Percentiles rank a stretch among this genome's conserved stretches.
Evolutionary conservation across 2,113 vertebrate species (phyloP).

Genomic region (Rostratula benghalensis): DNA sequence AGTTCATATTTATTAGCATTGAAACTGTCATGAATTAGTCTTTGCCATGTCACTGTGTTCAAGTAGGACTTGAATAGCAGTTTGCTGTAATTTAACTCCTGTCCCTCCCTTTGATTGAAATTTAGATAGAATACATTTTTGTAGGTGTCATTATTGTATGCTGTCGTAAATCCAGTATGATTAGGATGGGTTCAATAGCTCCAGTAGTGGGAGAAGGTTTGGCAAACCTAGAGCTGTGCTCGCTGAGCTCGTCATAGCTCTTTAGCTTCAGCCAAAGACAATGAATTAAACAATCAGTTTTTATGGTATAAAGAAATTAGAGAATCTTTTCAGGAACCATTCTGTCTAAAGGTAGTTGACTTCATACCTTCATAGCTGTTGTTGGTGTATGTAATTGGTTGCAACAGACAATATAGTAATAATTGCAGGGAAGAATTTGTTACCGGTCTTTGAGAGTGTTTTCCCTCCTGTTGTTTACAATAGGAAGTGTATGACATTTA

Average conservation of each 20-base stretch:
- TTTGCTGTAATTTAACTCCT: neutral
- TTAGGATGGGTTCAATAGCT: neutral
- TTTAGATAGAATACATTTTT: neutral
- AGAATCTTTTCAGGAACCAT: neutral
- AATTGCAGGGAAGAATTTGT: neutral
- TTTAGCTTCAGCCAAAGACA: neutral
- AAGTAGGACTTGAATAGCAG: neutral
- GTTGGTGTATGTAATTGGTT: neutral
- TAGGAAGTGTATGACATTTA: neutral
- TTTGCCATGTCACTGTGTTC: neutral
- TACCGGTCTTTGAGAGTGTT: neutral
- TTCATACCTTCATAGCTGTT: neutral
- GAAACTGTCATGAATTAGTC: neutral
- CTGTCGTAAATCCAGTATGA: rapidly evolving
- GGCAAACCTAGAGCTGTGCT: neutral
- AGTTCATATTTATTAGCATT: neutral
- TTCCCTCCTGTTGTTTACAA: neutral
- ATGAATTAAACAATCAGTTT: neutral
- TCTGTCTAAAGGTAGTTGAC: neutral
- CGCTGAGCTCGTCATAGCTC: neutral
- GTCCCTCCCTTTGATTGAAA: neutral
- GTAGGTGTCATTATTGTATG: neutral
- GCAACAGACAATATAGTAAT: neutral
- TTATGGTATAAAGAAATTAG: neutral
- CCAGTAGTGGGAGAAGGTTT: neutral